These are phyloP conservation scores for Dynastes tityus DNA, from an alignment of 2,888 invertebrate genomes.

Conservation along the genomic window DNA sequence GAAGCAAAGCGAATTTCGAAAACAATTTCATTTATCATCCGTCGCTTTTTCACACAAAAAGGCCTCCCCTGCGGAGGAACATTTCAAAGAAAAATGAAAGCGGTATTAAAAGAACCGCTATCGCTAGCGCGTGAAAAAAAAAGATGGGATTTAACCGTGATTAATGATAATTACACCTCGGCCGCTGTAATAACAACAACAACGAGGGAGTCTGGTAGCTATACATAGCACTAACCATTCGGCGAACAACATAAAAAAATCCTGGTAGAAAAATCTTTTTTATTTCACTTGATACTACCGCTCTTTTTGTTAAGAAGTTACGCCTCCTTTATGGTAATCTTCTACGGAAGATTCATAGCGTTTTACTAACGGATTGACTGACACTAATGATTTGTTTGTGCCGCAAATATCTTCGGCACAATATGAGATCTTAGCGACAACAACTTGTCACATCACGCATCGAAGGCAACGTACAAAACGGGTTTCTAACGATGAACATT, in stretches of 20 bases:
- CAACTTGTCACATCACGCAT: background rate
- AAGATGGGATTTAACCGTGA: slow-evolving; percentile 13
- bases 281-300: background rate
- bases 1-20: background rate
- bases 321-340: background rate
- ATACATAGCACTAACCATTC: background rate
- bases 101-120: slow-evolving; percentile 11
- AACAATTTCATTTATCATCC: slow-evolving; percentile 27
- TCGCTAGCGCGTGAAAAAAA: background rate
- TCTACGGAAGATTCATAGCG: background rate
- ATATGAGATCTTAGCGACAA: background rate
- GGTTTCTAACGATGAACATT: too few species aligned
- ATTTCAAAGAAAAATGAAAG: slow-evolving; percentile 17
- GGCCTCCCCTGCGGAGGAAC: background rate
- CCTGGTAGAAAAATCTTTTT: background rate
- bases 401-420: background rate
- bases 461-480: background rate
- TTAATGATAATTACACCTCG: slow-evolving; percentile 16
- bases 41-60: background rate
- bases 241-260: slow-evolving; percentile 8
- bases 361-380: background rate
- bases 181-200: background rate
- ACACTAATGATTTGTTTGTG: slow-evolving; percentile 6
- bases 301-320: background rate
- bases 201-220: background rate